Evolutionary conservation across 2,888 invertebrate genomes (phyloP), one percentile per base, ranked within the genome.

Genomic region (Ormia ochracea): DNA sequence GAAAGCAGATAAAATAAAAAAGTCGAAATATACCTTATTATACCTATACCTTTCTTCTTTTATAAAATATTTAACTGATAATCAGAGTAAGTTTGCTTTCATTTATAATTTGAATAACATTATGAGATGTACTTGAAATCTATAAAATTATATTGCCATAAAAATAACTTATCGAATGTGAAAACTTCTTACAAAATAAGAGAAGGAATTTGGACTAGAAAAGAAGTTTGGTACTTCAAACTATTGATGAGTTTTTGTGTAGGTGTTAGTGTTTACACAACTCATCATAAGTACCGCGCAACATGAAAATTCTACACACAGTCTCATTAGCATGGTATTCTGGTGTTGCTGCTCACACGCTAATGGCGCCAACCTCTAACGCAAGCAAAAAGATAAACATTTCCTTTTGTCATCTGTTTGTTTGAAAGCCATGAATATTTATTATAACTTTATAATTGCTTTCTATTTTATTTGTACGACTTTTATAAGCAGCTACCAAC

Each of bases 81-180:
- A 23, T 41, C 17, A 59, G 17, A 12, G 33, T 41, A 28, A 4
- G 7, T 26, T 3, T 14, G 19, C 33, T 36, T 52, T 17, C 5
- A n/a, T 56, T 58, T 19, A 28, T 38, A 48, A 61, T 54, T 68
- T 41, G 17, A 38, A 73, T 54, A 19, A n/a, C 5, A 41, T 78
- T 50, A 58, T 63, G 74, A 74, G 52, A 43, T 69, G 50, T 63
- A 69, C 45, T 70, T 41, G 31, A 72, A 54, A 75, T 75, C 45
- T 36, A 26, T 43, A 5, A 38, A n/a, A n/a, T 4, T 1, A 19
- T 33, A 26, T 12, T 59, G 48, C 36, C 36, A 70, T n/a, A 48
- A 26, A 23, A 69, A 23, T 19, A 48, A 10, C 6, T 17, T n/a
- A 1, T 31, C 1, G 43, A 31, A 52, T 43, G 23, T 59, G 21